Evolutionary conservation across 2,113 vertebrate genomes (phyloP), one percentile per base, ranked within the genome.

Genomic region (Pseudorhombus dupliciocellatus): DNA sequence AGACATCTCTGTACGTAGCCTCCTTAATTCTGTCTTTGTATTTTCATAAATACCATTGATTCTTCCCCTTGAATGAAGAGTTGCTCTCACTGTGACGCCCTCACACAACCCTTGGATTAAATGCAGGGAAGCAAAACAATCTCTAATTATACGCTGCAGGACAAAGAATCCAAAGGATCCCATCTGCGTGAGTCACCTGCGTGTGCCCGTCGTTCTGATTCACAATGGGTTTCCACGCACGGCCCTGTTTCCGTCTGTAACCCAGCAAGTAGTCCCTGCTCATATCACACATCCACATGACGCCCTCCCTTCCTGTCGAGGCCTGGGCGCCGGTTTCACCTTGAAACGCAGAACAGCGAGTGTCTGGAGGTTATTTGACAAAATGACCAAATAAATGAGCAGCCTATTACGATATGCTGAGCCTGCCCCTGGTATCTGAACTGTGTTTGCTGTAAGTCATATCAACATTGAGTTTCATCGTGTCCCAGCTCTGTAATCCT

Each of bases 251-350:
- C 15, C 3, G 8, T 37, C 22, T 37, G 60, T 21, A 73, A 37
- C 60, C 5, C 61, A 56, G 66, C 2, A 12, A 63, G 28, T 14
- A 16, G 65, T 57, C 68, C 69, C 72, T 58, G 62, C 69, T 16
- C 44, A 77, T 65, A 40, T 61, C 52, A 70, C 78, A 79, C 58
- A 51, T 63, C 60, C 53, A 5, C 72, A 42, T 82, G 85, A 66
- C 16, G 56, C 22, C 44, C 4, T 12, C 22, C 24, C 53, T 20
- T 62, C 80, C 80, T 21, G 56, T 22, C 0, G 54, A 66, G 73
- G 24, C 48, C 7, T 26, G 64, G 30, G 66, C 64, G 73, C 44
- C 40, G 20, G 73, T 28, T 65, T 87, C 79, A 76, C 81, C 81
- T 82, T 77, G 48, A 68, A 61, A 52, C 20, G 4, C 53, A 73